Evolutionary conservation across 2,888 invertebrate species (phyloP).

Genomic region (Sceliomorpha sp.): DNA sequence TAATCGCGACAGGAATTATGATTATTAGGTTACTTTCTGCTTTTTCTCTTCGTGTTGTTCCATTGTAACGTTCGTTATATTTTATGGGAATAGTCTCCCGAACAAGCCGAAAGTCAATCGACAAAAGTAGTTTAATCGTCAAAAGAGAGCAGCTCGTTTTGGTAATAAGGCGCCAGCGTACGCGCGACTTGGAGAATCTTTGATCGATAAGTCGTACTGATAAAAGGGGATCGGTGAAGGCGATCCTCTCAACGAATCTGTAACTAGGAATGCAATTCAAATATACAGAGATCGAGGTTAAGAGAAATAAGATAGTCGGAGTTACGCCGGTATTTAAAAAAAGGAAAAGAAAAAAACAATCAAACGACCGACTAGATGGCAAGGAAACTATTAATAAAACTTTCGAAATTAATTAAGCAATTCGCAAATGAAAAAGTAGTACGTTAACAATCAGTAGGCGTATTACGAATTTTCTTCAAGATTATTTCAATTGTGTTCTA

Average conservation of each 20-base stretch:
- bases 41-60: too few species aligned
- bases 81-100: neutral
- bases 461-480: too few species aligned
- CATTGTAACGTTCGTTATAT: too few species aligned
- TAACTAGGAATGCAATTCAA: slow-evolving; percentile 61
- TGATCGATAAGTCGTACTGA: slow-evolving; percentile 2
- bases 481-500: too few species aligned
- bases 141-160: neutral
- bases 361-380: slow-evolving; percentile 1
- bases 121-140: too few species aligned
- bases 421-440: too few species aligned
- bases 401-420: slow-evolving; percentile 1
- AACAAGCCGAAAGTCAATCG: neutral
- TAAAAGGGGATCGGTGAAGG: slow-evolving; percentile 3
- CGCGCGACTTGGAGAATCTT: neutral
- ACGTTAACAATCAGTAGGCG: too few species aligned
- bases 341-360: too few species aligned
- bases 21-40: too few species aligned
- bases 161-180: slow-evolving; percentile 3
- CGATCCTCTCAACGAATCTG: slow-evolving; percentile 5
- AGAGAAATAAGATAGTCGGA: slow-evolving; percentile 50
- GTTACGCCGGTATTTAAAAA: neutral
- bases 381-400: neutral
- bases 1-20: too few species aligned
- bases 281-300: slow-evolving; percentile 65